Conservation (phyloP, 2,797 vertebrate genomes). For the Esox lucius region DNA sequence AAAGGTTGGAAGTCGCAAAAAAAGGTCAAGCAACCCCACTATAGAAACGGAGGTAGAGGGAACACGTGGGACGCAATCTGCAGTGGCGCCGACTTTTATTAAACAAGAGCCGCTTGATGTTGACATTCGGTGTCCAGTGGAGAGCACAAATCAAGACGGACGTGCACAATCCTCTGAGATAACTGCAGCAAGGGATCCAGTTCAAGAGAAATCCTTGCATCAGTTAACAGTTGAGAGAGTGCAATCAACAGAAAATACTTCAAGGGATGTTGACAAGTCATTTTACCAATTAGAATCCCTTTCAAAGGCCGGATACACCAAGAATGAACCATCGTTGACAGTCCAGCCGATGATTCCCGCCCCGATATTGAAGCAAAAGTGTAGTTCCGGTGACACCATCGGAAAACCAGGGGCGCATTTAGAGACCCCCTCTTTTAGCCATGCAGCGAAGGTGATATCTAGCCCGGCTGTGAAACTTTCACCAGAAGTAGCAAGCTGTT, state of each 20-base stretch:
- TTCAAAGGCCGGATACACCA: constrained; percentile 27
- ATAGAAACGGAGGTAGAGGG: constrained; percentile 34
- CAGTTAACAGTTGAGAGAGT: constrained; percentile 64
- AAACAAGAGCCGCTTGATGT: constrained; percentile 72
- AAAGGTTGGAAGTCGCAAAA: constrained; percentile 78
- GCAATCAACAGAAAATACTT: constrained; percentile 57
- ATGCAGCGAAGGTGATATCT: constrained; percentile 50
- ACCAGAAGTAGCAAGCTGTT: constrained; percentile 68
- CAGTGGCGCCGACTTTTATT: constrained; percentile 37
- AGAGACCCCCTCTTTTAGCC: constrained; percentile 35
- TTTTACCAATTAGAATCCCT: constrained; percentile 36
- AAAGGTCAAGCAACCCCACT: constrained; percentile 32
- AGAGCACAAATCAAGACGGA: constrained; percentile 36
- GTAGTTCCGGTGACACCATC: constrained; percentile 45
- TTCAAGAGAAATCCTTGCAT: constrained; percentile 32
- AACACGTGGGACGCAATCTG: constrained; percentile 25
- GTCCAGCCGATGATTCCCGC: constrained; percentile 31
- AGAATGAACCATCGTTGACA: constrained; percentile 33
- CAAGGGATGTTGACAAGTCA: constrained; percentile 37
- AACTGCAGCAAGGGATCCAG: constrained; percentile 30
- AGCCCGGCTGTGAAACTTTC: constrained; percentile 39
- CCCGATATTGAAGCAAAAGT: constrained; percentile 58
- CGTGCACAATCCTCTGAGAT: constrained; percentile 36
- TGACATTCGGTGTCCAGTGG: constrained; percentile 56
- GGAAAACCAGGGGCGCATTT: constrained; percentile 41